Conservation (phyloP, 1,140 invertebrate species). For the Nebria ingens region DNA sequence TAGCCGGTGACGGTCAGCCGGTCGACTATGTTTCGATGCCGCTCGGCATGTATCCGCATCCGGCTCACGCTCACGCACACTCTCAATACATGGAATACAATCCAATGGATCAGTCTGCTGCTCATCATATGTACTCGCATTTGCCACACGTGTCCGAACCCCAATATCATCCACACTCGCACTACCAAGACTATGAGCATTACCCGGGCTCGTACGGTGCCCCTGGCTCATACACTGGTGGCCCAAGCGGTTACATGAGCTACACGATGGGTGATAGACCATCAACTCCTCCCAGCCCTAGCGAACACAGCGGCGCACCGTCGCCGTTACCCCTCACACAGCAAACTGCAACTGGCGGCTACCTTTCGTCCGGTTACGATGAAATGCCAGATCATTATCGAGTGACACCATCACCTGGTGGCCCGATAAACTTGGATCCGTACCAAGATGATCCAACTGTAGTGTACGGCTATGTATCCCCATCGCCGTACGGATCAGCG, state of each 20-base stretch:
- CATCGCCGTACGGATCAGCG: slow-evolving; percentile 51
- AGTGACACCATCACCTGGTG: slow-evolving; percentile 57
- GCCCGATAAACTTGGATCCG: slow-evolving; percentile 36
- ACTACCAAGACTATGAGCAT: slow-evolving; percentile 50
- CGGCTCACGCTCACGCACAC: slow-evolving; percentile 17
- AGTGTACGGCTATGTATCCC: slow-evolving; percentile 53
- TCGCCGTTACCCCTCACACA: slow-evolving; percentile 39
- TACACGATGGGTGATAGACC: slow-evolving; percentile 39
- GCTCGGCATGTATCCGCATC: slow-evolving; percentile 30
- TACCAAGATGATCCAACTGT: slow-evolving; percentile 47
- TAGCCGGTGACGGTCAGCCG: slow-evolving; percentile 40
- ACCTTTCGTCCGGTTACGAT: slow-evolving; percentile 38
- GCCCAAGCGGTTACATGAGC: slow-evolving; percentile 35
- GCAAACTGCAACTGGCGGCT: slow-evolving; percentile 28
- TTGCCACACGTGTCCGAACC: slow-evolving; percentile 2
- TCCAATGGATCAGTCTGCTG: slow-evolving; percentile 31
- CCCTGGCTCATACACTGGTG: slow-evolving; percentile 18
- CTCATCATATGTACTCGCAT: slow-evolving; percentile 33
- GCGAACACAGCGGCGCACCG: slow-evolving; percentile 49
- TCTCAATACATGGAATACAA: slow-evolving; percentile 34
- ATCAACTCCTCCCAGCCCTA: slow-evolving; percentile 45
- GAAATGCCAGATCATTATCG: slow-evolving; percentile 59
- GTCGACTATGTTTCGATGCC: slow-evolving; percentile 38
- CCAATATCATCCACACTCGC: slow-evolving; percentile 34
- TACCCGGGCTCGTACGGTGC: slow-evolving; percentile 39